Evolutionary conservation across 2,113 vertebrate genomes (phyloP), one percentile per base, ranked within the genome.

Genomic region (Charina bottae): DNA sequence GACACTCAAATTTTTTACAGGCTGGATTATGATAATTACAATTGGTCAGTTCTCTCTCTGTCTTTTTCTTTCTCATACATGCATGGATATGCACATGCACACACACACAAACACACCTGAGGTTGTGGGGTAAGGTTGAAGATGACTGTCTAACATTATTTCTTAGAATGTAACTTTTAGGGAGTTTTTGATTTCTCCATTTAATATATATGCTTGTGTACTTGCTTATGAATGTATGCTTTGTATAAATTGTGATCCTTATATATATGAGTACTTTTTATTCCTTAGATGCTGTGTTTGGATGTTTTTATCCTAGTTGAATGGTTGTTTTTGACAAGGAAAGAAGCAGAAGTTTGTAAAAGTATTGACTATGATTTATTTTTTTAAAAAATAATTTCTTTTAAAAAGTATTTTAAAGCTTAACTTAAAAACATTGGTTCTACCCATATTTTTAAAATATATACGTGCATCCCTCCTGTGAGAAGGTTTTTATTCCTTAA

Each of bases 1-100:
- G 90, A 94, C 93, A 93, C 90, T 59, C 93, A 93, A 93, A 93
- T 96, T 93, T 78, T 96, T 92, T 94, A 78, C 78, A 93, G 94
- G 89, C 92, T 96, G 95, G 88, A 93, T 96, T 93, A 94, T 91
- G 64, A 94, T 90, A 96, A 95, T 91, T 94, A 93, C 89, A 96
- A 96, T 94, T 96, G 94, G 83, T 87, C 90, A 96, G 95, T 62
- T 4, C 28, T 64, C 13, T 68, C 37, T 89, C 19, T 89, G 24
- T 64, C 7, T 86, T n/a, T 86, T 13, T 56, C 26, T 86, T 55
- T 86, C 85, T 58, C 68, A 33, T 28, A 24, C 26, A 17, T 59
- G 86, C 23, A 2, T 37, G 21, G 15, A 49, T 58, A 56, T 21
- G 15, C 54, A 83, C 9, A 83, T 33, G 13, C 53, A 33, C n/a